Conservation (phyloP, 2,113 vertebrate genomes). For the Potamarius usumacintae region DNA sequence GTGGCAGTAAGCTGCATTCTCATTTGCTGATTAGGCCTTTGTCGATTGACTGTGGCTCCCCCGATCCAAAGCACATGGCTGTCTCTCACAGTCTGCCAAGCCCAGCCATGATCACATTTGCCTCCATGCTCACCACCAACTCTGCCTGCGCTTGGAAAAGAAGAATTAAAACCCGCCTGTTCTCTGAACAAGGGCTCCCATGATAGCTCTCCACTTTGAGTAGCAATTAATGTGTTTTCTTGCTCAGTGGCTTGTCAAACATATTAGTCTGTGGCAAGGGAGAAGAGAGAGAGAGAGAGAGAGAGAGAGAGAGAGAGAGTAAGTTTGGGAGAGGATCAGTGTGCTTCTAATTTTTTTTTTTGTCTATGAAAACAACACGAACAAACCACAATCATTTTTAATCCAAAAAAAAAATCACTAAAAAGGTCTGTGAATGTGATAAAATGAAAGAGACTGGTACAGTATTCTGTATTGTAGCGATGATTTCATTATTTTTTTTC, state of each 20-base stretch:
- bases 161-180: conserved; percentile 63
- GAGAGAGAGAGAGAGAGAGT: neutral
- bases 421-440: neutral
- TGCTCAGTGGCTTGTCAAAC: conserved; percentile 76
- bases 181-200: conserved; percentile 71
- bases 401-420: neutral
- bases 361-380: conserved; percentile 36
- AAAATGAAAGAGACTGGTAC: neutral
- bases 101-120: conserved; percentile 35
- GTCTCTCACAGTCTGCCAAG: conserved; percentile 51
- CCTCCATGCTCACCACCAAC: conserved; percentile 28
- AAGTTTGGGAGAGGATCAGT: neutral
- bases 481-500: too few species aligned
- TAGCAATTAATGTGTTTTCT: conserved; percentile 77
- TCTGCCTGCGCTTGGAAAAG: conserved; percentile 53
- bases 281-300: conserved; percentile 10
- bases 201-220: conserved; percentile 72
- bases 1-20: conserved; percentile 62
- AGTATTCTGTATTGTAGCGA: neutral
- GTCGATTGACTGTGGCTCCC: conserved; percentile 51
- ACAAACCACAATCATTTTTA: neutral
- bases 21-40: conserved; percentile 68
- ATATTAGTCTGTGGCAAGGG: conserved; percentile 68
- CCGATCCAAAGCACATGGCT: conserved; percentile 44
- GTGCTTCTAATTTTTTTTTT: conserved; percentile 22